Evolutionary conservation across 1,140 invertebrate genomes (phyloP).

Genomic region (Cyphomyrmex costatus): DNA sequence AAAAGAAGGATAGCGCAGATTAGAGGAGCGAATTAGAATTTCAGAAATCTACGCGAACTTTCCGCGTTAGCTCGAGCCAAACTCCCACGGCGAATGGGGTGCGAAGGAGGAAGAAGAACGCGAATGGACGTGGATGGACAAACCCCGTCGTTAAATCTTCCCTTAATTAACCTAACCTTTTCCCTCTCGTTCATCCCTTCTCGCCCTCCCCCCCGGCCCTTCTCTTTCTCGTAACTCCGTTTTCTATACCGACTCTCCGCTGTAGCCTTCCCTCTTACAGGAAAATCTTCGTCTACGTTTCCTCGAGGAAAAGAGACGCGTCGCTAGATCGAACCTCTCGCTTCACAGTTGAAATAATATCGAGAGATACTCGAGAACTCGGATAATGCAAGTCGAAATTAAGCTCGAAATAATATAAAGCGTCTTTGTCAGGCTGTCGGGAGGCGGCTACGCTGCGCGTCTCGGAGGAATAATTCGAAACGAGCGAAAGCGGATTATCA

Average conservation of each 20-base stretch:
- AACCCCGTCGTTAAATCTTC: conserved; percentile 76
- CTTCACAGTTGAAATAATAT: conserved; percentile 46
- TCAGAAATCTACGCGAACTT: conserved; percentile 78
- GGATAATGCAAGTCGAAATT: conserved; percentile 57
- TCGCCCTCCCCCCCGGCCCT: not conserved
- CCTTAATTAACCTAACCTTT: conserved; percentile 75
- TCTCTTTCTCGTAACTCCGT: conserved; percentile 19
- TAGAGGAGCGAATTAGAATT: conserved; percentile 77
- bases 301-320: conserved; percentile 34
- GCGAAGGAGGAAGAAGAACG: conserved; percentile 49
- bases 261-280: conserved; percentile 48
- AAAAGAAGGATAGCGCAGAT: conserved; percentile 68
- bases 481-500: conserved; percentile 49
- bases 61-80: conserved; percentile 72
- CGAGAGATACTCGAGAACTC: conserved; percentile 39
- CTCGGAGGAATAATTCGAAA: conserved; percentile 38
- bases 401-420: conserved; percentile 62
- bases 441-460: not conserved
- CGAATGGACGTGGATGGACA: conserved; percentile 69
- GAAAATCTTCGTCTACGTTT: conserved; percentile 53
- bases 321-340: conserved; percentile 45
- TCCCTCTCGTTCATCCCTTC: conserved; percentile 52
- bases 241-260: not conserved
- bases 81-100: conserved; percentile 49
- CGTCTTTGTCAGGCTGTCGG: conserved; percentile 37